Evolutionary conservation across 2,113 vertebrate genomes (phyloP).

Genomic region (Nettapus auritus): DNA sequence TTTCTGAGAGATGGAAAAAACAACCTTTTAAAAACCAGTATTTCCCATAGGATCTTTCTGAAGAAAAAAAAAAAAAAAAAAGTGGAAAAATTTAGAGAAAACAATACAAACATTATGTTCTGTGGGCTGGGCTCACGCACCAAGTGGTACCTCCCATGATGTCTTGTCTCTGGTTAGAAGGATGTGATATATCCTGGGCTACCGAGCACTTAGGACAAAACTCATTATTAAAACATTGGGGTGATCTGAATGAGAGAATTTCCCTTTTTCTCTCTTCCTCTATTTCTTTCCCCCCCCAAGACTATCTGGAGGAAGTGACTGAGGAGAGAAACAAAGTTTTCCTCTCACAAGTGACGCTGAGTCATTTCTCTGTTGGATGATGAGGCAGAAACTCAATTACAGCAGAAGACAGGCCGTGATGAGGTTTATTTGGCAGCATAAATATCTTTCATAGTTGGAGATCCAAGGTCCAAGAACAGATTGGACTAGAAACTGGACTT

Average conservation of each 20-base stretch:
- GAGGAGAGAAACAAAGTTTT: not conserved
- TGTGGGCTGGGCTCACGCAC: not conserved
- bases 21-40: not conserved
- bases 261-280: no score
- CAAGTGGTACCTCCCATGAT: not conserved
- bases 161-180: not conserved
- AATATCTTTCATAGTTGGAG: not conserved
- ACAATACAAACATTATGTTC: not conserved
- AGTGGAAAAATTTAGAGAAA: not conserved
- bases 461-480: not conserved
- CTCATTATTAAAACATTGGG: not conserved
- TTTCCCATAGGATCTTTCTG: not conserved
- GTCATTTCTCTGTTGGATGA: slow-evolving; percentile 10
- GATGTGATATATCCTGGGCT: not conserved
- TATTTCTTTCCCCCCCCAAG: not conserved
- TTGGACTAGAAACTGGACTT: not conserved
- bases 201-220: not conserved
- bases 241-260: not conserved
- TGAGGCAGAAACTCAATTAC: slow-evolving; percentile 38
- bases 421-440: not conserved
- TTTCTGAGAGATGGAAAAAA: not conserved
- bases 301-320: not conserved
- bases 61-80: not conserved
- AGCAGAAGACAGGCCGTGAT: not conserved
- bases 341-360: not conserved